Evolutionary conservation across 2,113 vertebrate genomes (phyloP).

Genomic region (Mus pahari): DNA sequence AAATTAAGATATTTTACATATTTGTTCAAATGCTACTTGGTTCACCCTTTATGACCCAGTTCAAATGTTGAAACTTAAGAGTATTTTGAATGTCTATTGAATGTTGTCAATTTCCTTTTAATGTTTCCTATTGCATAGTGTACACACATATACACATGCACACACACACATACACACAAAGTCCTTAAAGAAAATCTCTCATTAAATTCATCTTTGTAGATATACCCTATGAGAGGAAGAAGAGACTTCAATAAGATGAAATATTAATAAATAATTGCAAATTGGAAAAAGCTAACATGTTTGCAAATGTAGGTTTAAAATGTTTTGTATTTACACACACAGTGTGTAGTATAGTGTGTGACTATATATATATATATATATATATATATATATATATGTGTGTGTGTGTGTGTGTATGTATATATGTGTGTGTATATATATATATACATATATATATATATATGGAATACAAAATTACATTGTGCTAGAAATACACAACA

Average conservation of each 20-base stretch:
- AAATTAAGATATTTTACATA: constrained; percentile 60
- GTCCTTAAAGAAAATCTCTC: constrained; percentile 12
- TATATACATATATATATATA: not conserved
- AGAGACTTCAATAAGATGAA: not conserved
- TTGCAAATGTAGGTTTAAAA: constrained; percentile 16
- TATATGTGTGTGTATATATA: not conserved
- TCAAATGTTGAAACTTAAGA: constrained; percentile 35
- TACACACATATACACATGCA: not conserved
- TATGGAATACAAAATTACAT: not conserved
- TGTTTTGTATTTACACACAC: not conserved
- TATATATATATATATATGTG: too few species aligned
- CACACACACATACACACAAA: not conserved
- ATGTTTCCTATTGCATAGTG: constrained; percentile 14
- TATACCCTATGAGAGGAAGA: constrained; percentile 10
- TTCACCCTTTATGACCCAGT: not conserved
- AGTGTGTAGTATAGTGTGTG: too few species aligned
- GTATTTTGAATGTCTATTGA: constrained; percentile 22
- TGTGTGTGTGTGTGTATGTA: not conserved
- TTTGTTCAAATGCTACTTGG: not conserved
- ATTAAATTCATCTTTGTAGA: constrained; percentile 42
- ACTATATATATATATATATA: too few species aligned
- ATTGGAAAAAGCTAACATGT: constrained; percentile 28
- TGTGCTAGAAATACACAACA: constrained; percentile 6
- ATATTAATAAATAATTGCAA: not conserved
- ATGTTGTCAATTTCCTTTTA: constrained; percentile 35